Base-by-base conservation (phyloP, 2,113 vertebrate genomes). In the Trinectes maculatus region DNA sequence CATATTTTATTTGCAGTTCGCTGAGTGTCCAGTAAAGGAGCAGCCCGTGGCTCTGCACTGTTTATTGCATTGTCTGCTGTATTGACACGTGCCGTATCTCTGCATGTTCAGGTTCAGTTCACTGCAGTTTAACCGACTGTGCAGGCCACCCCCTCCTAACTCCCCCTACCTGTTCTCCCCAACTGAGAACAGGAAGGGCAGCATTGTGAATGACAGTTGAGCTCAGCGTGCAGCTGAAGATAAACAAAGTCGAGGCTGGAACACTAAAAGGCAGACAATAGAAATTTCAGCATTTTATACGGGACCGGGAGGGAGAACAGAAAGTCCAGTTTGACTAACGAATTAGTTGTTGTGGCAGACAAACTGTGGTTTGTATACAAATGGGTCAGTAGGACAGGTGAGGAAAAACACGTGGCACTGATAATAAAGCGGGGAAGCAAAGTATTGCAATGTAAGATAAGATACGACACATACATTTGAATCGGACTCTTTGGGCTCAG, bases 101-200 rank as follows among this genome's bases (percentile, higher is more conserved):
- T 3, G 15, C 33, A 34, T 5, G 40, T 36, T 46, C 26, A 21
- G 37, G 11, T 59, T 65, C 15, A 19, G 2, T 55, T 81, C 74
- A n/a, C n/a, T n/a, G n/a, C n/a, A 64, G 76, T 76, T 77, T 42
- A 80, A 82, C 48, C 1, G 51, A 31, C 62, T 29, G 28, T 19
- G 33, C 4, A n/a, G 1, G 2, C 33, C 4, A 42, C n/a, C 3
- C 15, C 34, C 16, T 4, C 18, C 8, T 8, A 25, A 47, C 42
- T 8, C 2, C 16, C 33, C 19, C 19, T 22, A 26, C 34, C 53
- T 40, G 33, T 34, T 56, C 36, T 12, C 16, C 44, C 68, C 65
- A 28, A 25, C 42, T n/a, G 31, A 69, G 63, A 89, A 86, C 89
- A 72, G 87, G 87, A 87, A 77, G 55, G 42, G 49, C 76, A 66